Base-by-base conservation (phyloP, 2,797 vertebrate genomes). In the Micrastur ruficollis region DNA sequence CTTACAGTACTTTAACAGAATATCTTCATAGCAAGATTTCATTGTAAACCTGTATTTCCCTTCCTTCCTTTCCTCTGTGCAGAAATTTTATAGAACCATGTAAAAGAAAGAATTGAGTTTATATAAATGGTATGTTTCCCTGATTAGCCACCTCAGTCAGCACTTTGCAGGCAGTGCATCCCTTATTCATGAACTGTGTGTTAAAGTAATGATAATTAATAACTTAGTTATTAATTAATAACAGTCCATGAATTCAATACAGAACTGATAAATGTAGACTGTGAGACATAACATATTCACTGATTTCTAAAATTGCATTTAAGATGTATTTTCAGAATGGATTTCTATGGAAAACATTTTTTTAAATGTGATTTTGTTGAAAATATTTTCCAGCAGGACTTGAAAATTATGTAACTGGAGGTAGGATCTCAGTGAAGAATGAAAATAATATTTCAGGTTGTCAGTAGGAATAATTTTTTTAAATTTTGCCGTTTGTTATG, bases 121-220 rank as follows among this genome's bases (percentile, higher is more conserved):
- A 52, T 89, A 31, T 59, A 49, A 82, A 29, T 53, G 20, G 6
- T 63, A 13, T 71, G 27, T 80, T 94, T 91, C 62, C 85, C 71
- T 31, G 47, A 38, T 71, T 74, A 89, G 74, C 72, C 81, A 78
- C 8, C 22, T 53, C 26, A 70, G 31, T 66, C 87, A 92, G 66
- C 58, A 65, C 80, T 96, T 62, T 81, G 21, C 95, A 95, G 75
- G 73, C 59, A 95, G 55, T 2, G 9, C 81, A 65, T 96, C 70
- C 42, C 56, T 94, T 96, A 95, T 96, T 97, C 92, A 95, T 96
- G 88, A 94, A 13, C 71, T 79, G 50, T 81, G 65, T 83, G 65
- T 95, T 97, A 94, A 70, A 92, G 63, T 82, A 52, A 95, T 82
- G 74, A 74, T 95, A 96, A 96, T 96, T 95, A 96, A 90, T 95